Evolutionary conservation across 2,888 invertebrate genomes (phyloP), one percentile per base, ranked within the genome.

Genomic region (Rambutsinella grinnellia): DNA sequence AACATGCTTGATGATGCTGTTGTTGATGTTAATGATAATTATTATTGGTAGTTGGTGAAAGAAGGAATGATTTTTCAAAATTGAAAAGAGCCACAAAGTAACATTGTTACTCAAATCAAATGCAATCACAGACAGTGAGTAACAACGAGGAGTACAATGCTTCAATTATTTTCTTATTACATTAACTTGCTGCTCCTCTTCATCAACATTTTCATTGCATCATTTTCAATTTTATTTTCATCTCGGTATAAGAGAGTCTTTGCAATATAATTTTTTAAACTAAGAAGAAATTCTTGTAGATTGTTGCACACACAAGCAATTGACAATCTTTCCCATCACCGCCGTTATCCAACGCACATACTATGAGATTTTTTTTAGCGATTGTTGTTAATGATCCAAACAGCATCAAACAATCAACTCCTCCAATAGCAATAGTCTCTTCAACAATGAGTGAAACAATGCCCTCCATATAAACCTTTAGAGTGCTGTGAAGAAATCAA

Each of bases 301-400:
- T 58, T 49, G 24, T 17, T 56, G 46, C 49, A 67, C n/a, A n/a
- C n/a, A n/a, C n/a, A n/a, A n/a, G 62, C 74, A 75, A 75, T 75
- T 75, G 67, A 68, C 74, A 75, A 68, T 75, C 56, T 57, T 74
- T 75, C 54, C 65, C 66, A 67, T 67, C 57, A 23, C 53, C 28
- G 19, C 13, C 5, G 5, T 36, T 36, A 36, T 36, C 13, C 13
- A 36, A 36, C 36, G 36, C 36, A 36, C 36, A 36, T 13, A 36
- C 13, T 5, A 36, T 36, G 36, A 36, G 36, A 36, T 36, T 5
- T 13, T 8, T 8, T 36, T 13, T 13, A 36, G n/a, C 36, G 36
- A 36, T 36, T 36, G 36, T 8, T 36, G 36, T 36, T 36, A 13
- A 36, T 36, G 36, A 36, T 36, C 36, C 36, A 36, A n/a, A 36